Base-by-base conservation (phyloP, 2,888 invertebrate species). In the Drosophila mimetica region DNA sequence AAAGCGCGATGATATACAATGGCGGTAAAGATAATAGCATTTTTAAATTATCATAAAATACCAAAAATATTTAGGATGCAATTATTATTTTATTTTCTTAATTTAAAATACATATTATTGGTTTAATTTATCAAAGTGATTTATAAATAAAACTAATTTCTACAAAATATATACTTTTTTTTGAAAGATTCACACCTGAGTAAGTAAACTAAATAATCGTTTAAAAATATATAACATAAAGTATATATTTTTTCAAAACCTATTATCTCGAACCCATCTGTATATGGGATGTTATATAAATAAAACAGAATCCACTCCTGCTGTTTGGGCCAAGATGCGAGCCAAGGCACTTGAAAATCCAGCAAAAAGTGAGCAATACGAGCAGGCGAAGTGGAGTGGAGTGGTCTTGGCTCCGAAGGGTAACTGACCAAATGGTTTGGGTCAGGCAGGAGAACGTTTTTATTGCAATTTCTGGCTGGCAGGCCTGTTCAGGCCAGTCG, bases 271-370 rank as follows among this genome's bases (percentile, higher is more conserved):
- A 6, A 28, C 37, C 2, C 28, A 53, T 6, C 28, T 60, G 44
- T 61, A 28, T 39, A 22, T 18, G 18, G 41, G 4, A 14, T 13
- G 30, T 50, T 60, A 36, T 48, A 57, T 39, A 73, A 32, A 44
- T 39, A 48, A 41, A 34, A 44, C 42, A 51, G 44, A 47, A 18
- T 20, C 46, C 37, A 14, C 46, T 52, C 36, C 54, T 47, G 42
- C 41, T 54, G 39, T 48, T 34, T 63, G 25, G 57, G 42, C 36
- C 67, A 76, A 66, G 66, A 64, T 51, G 57, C 39, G 18, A 42
- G 20, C 64, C 60, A 63, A 69, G 58, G 55, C 72, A 78, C 87
- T 82, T 81, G 85, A 78, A 77, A 76, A 47, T 76, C 51, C 76
- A 60, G 77, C 63, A 73, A 79, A 77, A 77, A 82, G 57, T 61